A percentile compares a stretch with the other conserved stretches of the same genome.
Evolutionary conservation across 2,888 invertebrate genomes (phyloP).

Genomic region (Parnassius smintheus): DNA sequence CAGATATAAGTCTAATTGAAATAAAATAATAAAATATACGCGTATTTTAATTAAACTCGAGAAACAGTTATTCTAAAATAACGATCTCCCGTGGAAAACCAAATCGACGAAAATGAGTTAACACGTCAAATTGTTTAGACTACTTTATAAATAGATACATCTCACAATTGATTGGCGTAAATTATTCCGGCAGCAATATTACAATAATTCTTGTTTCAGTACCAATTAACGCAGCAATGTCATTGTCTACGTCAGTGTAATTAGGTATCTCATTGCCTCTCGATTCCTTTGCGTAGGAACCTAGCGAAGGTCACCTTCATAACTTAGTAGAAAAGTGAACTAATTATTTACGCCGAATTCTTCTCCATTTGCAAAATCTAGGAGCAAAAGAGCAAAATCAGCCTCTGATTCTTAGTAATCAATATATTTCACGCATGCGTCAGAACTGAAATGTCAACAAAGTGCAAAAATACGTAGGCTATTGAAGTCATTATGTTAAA

Average conservation of each 20-base stretch:
- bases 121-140: conserved; percentile 2
- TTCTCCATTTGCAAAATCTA: conserved; percentile 35
- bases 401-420: conserved; percentile 57
- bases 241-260: conserved; percentile 24
- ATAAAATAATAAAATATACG: not conserved
- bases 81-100: conserved; percentile 63
- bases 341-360: conserved; percentile 13
- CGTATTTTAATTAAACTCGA: conserved; percentile 66
- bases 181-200: conserved; percentile 29
- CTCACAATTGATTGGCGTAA: conserved; percentile 21
- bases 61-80: conserved; percentile 72
- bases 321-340: conserved; percentile 16
- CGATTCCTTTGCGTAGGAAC: conserved; percentile 23
- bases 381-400: conserved; percentile 49
- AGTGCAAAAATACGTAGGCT: conserved; percentile 42
- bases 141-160: not conserved
- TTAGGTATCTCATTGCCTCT: conserved; percentile 35
- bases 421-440: conserved; percentile 78
- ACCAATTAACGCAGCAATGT: conserved; percentile 34
- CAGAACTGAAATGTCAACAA: conserved; percentile 34
- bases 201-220: conserved; percentile 20
- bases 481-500: conserved; percentile 36
- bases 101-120: conserved; percentile 29
- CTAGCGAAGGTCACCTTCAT: conserved; percentile 33
- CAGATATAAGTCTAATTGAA: not conserved